Base-by-base conservation (phyloP, 2,888 invertebrate genomes). In the Sesia apiformis region DNA sequence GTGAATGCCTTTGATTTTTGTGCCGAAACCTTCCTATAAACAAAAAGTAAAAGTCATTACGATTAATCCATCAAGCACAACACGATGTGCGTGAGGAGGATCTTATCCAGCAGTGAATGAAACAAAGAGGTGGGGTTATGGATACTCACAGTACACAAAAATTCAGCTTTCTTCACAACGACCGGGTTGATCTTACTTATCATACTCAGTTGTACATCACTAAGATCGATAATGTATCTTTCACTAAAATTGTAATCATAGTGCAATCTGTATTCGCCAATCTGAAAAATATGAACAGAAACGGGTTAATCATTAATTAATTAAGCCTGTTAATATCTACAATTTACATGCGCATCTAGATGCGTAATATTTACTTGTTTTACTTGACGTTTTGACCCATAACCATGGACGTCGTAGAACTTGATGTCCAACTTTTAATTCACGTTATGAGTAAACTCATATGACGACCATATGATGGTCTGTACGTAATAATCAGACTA, bases 1-100 rank as follows among this genome's bases (percentile, higher is more conserved):
- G 59, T 88, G 88, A 49, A 88, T 87, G 0, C 88, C 88, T 66
- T 85, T 86, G 42, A 88, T 83, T 70, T 84, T 87, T 0, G 82
- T 84, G 0, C 87, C 85, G 4, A 75, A 77, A 1, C 81, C 84
- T 71, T 88, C 86, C 88, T 88, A 72, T 4, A 74, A 77, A 42
- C 23, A 23, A 23, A 39, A 40, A 23, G 23, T 23, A 23, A 23
- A 7, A 55, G 1, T 23, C 2, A 23, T 23, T 23, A 23, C 1
- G 1, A 23, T 23, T 23, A 23, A 23, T 43, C 6, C 6, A 7
- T 43, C n/a, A 43, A 5, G 6, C n/a, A 51, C 50, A 51, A 41
- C n/a, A 39, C 4, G 49, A 4, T 43, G 7, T 46, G 39, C 23
- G 23, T 23, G 23, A 23, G 23, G 4, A 41, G 6, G 4, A 41